These are phyloP conservation scores for Antheraea pernyi DNA, from an alignment of 1,140 invertebrate genomes.

Conservation along the genomic window DNA sequence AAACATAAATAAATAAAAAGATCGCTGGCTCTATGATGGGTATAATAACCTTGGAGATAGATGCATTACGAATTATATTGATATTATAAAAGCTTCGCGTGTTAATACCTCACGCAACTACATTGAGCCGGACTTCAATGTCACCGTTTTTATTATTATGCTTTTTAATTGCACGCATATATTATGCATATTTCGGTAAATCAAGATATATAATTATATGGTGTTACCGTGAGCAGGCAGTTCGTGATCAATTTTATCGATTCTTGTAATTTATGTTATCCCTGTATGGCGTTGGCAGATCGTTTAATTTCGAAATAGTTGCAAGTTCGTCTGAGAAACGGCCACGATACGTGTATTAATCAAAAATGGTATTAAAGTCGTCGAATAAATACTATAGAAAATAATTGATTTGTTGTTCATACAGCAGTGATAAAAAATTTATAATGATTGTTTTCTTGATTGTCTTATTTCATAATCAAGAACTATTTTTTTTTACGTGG, in stretches of 20 bases:
- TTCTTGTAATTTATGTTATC: not conserved
- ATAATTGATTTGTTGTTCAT: not conserved
- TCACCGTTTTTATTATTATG: not conserved
- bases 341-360: not conserved
- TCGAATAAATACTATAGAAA: not conserved
- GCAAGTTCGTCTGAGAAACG: not conserved
- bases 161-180: not conserved
- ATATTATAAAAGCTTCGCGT: not conserved
- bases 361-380: not conserved
- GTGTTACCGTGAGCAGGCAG: not conserved
- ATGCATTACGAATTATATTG: conserved; percentile 19
- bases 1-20: not conserved
- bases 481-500: too few species aligned
- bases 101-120: conserved; percentile 9
- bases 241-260: conserved; percentile 9
- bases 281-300: conserved; percentile 5
- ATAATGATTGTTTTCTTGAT: too few species aligned
- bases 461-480: too few species aligned
- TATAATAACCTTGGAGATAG: conserved; percentile 20
- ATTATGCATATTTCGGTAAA: not conserved
- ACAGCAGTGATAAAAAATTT: too few species aligned
- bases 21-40: conserved; percentile 9
- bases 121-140: not conserved
- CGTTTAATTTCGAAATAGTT: conserved; percentile 4
- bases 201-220: not conserved